Base-by-base conservation (phyloP, 2,113 vertebrate species). In the Pyxicephalus adspersus region DNA sequence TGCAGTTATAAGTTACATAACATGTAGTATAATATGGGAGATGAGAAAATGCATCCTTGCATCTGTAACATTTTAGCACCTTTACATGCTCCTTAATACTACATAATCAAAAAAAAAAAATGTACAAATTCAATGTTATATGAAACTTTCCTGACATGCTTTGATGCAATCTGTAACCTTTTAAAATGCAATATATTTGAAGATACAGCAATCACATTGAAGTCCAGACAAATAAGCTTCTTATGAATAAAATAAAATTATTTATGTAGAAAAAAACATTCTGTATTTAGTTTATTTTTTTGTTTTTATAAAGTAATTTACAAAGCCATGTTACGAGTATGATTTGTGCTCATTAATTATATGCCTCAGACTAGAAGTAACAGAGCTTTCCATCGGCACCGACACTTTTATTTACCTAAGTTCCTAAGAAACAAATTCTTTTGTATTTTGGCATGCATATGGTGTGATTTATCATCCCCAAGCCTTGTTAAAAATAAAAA, bases 221-320 rank as follows among this genome's bases (percentile, higher is more conserved):
- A 71, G 50, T 54, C 7, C 20, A 65, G 63, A 66, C 18, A 54
- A 34, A 55, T 66, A 77, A 57, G 26, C 64, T 54, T 66, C 20
- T 51, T 34, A 77, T 80, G 72, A 80, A 80, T 63, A 38, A 80
- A 11, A 72, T 18, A 19, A 51, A 63, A 71, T 25, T 31, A 61
- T 63, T 71, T 52, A 63, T 31, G 16, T 19, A 23, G 45, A 77
- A 58, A 60, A 38, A 29, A 63, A 20, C 34, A 71, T 29, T 63
- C 28, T 22, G 25, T 29, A 25, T 45, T 80, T 50, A 50, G 28
- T 28, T 50, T 67, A 57, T 80, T 25, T n/a, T 72, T 52, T 55
- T 16, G 76, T 19, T 70, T 64, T 72, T 64, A 28, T 63, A 25
- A 8, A 63, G 54, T 64, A 29, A 38, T 19, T 80, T 64, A 72